phyloP scores from a whole-genome alignment of 2,888 invertebrate genomes.

The Atrina japonica region DNA sequence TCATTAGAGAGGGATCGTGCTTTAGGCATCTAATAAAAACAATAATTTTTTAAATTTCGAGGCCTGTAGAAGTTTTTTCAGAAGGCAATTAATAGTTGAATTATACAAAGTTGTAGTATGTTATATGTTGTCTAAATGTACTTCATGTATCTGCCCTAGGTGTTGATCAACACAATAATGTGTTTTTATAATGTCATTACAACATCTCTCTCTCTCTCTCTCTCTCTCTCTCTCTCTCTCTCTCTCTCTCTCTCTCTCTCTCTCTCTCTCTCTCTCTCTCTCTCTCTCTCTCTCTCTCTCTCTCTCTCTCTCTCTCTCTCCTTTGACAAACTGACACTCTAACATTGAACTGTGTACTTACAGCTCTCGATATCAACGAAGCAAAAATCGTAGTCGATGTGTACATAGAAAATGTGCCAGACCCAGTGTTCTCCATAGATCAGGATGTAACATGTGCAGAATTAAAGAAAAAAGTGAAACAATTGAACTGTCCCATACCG shows the following conservation, averaged over 20 bases:
- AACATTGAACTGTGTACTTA: slow-evolving; percentile 3
- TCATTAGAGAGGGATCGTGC: no score
- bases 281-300: slow-evolving; percentile 34
- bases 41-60: no score
- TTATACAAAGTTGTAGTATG: no score
- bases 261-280: slow-evolving; percentile 7
- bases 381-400: not conserved
- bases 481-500: not conserved
- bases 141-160: no score
- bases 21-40: no score
- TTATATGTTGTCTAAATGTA: no score
- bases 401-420: slow-evolving; percentile 5
- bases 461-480: not conserved
- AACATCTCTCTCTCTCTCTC: slow-evolving; percentile 13
- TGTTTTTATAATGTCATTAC: no score
- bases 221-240: slow-evolving; percentile 23
- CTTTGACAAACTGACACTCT: not conserved
- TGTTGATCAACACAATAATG: no score
- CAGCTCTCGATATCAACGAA: slow-evolving; percentile 4
- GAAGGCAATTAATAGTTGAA: no score
- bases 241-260: slow-evolving; percentile 16
- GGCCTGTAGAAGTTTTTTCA: no score
- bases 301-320: slow-evolving; percentile 18
- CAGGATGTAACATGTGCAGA: not conserved
- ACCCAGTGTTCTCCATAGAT: slow-evolving; percentile 13